Percentiles rank a stretch among this genome's conserved stretches.
Evolutionary conservation across 53 echinoderm and acorn worm species (phyloP).

Genomic region (Patiria pectinifera): DNA sequence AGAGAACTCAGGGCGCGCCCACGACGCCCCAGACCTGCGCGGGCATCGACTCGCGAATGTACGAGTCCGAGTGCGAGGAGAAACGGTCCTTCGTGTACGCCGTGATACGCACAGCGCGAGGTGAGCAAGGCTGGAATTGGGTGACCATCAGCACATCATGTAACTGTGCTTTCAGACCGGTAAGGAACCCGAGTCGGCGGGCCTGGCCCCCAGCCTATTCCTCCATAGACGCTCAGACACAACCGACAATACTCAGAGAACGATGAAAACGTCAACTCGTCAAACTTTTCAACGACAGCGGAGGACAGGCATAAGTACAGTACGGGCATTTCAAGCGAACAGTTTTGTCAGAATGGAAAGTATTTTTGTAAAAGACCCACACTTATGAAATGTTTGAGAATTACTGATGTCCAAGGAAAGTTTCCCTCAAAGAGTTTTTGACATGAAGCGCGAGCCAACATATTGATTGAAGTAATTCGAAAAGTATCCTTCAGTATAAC

Average conservation of each 20-base stretch:
- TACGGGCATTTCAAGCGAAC: background rate
- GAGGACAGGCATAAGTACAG: background rate
- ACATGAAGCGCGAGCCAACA: background rate
- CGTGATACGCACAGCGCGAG: conserved; percentile 71
- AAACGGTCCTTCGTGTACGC: conserved; percentile 90
- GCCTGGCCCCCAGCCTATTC: background rate
- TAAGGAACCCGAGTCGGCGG: conserved; percentile 5
- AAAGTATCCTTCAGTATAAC: background rate
- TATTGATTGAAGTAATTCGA: background rate
- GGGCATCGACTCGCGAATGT: conserved; percentile 79
- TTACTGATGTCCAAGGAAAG: conserved; percentile 9
- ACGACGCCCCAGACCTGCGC: conserved; percentile 61
- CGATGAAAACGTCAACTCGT: conserved; percentile 19
- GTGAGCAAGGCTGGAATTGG: conserved; percentile 94
- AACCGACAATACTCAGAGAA: conserved; percentile 53
- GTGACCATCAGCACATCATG: conserved; percentile 85
- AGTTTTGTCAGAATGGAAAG: background rate
- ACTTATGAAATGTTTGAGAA: conserved; percentile 3
- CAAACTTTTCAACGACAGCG: background rate
- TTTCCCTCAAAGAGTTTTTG: background rate
- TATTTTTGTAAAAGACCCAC: background rate
- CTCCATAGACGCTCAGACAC: conserved; percentile 42
- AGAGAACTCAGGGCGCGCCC: conserved; percentile 55
- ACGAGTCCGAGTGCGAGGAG: conserved; percentile 83
- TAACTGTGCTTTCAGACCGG: conserved; percentile 83